Evolutionary conservation across 2,888 invertebrate genomes (phyloP), one percentile per base, ranked within the genome.

Genomic region (Seira musarum): DNA sequence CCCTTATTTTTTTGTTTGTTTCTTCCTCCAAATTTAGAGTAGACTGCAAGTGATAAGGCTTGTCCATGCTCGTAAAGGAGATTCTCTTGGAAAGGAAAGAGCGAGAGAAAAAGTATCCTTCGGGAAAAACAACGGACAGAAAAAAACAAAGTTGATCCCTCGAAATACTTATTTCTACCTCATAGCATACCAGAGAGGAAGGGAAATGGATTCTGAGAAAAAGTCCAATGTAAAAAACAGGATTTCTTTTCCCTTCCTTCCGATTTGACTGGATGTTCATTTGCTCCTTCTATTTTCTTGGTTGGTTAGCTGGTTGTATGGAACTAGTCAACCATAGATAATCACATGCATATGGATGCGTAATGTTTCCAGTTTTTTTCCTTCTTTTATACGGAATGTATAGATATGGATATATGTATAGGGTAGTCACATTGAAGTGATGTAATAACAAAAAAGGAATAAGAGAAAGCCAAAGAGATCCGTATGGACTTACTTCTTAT

Each of bases 331-430:
- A 78, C 22, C 78, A 30, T 64, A 67, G 66, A 71, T 78, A 78
- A 78, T 78, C 71, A 78, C 66, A 66, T 65, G 71, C 78, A 78
- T 78, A 72, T 78, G 78, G 78, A 71, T 66, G 67, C 35, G 60
- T 60, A 60, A 60, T 60, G 60, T 49, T 49, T 49, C 21, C 60
- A 3, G 49, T 60, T 60, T 60, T 60, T 13, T 22, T 21, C 21
- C 21, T 21, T 60, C 60, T 21, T 8, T 22, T 53, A 21, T 60
- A 13, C 15, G 15, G 19, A 60, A 21, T 1, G 3, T 10, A 21
- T 1, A n/a, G 60, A 60, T 60, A 60, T 21, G 60, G 60, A 60
- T 60, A 60, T n/a, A n/a, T n/a, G n/a, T n/a, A n/a, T 21, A 60
- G n/a, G 2, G 22, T 60, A 19, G 15, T 49, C 2, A 21, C 60